Conservation (phyloP, 2,797 vertebrate genomes). For the Sebastes alutus region DNA sequence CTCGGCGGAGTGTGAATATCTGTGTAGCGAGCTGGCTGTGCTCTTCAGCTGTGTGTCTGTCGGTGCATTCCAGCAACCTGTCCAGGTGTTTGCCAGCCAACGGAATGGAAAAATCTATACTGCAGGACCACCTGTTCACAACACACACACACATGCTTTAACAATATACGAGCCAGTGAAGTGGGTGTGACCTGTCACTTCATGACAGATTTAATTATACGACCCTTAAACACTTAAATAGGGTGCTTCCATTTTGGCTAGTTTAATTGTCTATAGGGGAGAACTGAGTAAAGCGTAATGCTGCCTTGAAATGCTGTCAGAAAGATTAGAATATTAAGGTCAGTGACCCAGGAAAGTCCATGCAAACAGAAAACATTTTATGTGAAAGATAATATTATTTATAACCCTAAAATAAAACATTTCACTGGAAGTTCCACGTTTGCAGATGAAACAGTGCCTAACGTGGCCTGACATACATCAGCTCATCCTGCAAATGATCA, state of each 20-base stretch:
- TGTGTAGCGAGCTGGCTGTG: constrained; percentile 13
- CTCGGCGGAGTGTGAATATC: constrained; percentile 41
- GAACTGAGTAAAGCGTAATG: neutral
- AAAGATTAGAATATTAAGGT: neutral
- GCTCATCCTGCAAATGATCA: constrained; percentile 1
- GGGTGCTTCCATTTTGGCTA: neutral
- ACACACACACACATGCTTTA: constrained; percentile 18
- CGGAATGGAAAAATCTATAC: constrained; percentile 14
- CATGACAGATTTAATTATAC: neutral
- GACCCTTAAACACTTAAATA: neutral
- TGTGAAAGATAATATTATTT: neutral
- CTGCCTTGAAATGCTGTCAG: neutral
- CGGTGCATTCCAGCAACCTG: constrained; percentile 30
- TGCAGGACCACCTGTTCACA: constrained; percentile 43
- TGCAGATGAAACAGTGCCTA: constrained; percentile 10
- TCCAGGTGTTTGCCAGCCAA: constrained; percentile 45
- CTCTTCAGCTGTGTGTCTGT: constrained; percentile 36
- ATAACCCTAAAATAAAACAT: neutral
- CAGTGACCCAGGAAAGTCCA: neutral
- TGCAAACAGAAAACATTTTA: neutral
- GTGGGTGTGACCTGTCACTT: neutral
- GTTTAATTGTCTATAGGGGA: neutral
- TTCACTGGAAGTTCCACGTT: constrained; percentile 8
- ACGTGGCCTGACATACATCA: constrained; percentile 11
- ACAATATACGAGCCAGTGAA: neutral